phyloP scores from a whole-genome alignment of 2,113 vertebrate genomes.

The Myrmecobius fasciatus region DNA sequence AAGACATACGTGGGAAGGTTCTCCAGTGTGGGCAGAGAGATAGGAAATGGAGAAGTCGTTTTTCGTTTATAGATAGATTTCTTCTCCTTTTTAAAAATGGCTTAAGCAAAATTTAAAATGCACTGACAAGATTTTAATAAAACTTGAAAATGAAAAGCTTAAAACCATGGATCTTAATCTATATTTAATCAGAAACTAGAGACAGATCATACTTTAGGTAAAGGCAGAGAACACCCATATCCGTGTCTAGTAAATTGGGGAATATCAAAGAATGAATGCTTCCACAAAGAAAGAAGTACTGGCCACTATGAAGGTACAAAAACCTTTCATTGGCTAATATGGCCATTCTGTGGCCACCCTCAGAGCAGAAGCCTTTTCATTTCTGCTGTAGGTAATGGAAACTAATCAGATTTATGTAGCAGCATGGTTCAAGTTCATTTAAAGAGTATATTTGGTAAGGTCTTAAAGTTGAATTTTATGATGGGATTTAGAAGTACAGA shows the following conservation, averaged over 20 bases:
- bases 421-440: slow-evolving; percentile 24
- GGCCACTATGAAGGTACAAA: slow-evolving; percentile 27
- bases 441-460: slow-evolving; percentile 45
- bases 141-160: slow-evolving; percentile 30
- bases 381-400: slow-evolving; percentile 56
- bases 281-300: slow-evolving; percentile 27
- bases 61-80: slow-evolving; percentile 25
- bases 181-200: slow-evolving; percentile 51
- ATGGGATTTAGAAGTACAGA: slow-evolving; percentile 51
- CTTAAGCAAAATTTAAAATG: slow-evolving; percentile 54
- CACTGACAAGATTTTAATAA: background rate
- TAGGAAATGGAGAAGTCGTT: background rate
- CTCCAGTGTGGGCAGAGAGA: background rate
- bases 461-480: slow-evolving; percentile 29
- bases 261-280: background rate
- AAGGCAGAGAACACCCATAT: background rate
- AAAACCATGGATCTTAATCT: slow-evolving; percentile 25
- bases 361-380: background rate
- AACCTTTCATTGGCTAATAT: slow-evolving; percentile 8
- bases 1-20: background rate
- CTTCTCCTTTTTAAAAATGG: slow-evolving; percentile 29
- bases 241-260: background rate
- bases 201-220: background rate
- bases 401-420: slow-evolving; percentile 45
- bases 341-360: slow-evolving; percentile 3